Evolutionary conservation across 2,888 invertebrate species (phyloP).

Genomic region (Spodoptera picta): DNA sequence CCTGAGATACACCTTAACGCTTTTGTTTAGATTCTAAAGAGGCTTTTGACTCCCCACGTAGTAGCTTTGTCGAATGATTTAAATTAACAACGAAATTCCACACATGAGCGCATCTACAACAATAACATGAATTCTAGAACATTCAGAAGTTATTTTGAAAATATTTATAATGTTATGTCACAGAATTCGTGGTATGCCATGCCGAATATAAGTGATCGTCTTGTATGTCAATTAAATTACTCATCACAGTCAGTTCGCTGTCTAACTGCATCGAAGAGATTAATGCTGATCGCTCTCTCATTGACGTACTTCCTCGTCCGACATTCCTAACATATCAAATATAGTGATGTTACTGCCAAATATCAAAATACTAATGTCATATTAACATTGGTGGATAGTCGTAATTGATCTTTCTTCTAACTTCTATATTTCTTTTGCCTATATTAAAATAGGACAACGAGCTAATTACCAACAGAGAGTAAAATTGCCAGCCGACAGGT

Average conservation of each 20-base stretch:
- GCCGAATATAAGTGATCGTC: constrained; percentile 3
- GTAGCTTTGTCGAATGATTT: neutral
- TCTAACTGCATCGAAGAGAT: constrained; percentile 12
- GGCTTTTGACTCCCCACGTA: constrained; percentile 9
- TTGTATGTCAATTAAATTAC: constrained; percentile 12
- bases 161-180: neutral
- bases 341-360: constrained; percentile 53
- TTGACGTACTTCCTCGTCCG: constrained; percentile 51
- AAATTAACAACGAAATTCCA: neutral
- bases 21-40: constrained; percentile 5
- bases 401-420: constrained; percentile 10
- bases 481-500: constrained; percentile 16
- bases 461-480: neutral
- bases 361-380: constrained; percentile 35
- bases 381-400: constrained; percentile 21
- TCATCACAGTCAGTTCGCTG: constrained; percentile 8
- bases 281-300: constrained; percentile 32
- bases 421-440: neutral
- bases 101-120: neutral
- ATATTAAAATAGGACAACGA: neutral
- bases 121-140: constrained; percentile 1
- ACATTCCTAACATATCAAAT: constrained; percentile 42
- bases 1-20: constrained; percentile 15
- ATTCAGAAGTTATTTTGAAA: constrained; percentile 3
- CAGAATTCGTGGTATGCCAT: neutral